Conservation (phyloP, 2,797 vertebrate genomes). For the Petrocephalus sullivani region DNA sequence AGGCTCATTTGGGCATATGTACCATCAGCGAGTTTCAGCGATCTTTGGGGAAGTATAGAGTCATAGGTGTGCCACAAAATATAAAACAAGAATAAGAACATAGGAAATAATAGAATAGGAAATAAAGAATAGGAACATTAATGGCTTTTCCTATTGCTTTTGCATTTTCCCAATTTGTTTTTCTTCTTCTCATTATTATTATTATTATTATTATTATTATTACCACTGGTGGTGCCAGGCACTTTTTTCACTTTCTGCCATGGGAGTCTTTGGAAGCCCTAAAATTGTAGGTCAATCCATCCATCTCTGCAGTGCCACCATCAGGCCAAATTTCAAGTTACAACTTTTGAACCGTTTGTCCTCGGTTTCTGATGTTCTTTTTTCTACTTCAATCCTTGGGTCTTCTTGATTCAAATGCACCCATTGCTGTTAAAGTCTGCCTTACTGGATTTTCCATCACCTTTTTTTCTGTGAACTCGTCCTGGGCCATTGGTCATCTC, state of each 20-base stretch:
- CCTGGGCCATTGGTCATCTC: too few relatives aligned
- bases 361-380: neutral
- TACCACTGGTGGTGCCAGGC: too few relatives aligned
- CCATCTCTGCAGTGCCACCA: neutral
- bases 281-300: neutral
- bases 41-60: neutral
- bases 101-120: neutral
- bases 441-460: too few relatives aligned
- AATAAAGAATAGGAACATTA: neutral
- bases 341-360: neutral
- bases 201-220: too few relatives aligned
- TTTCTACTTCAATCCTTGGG: neutral
- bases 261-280: neutral
- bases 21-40: neutral
- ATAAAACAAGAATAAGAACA: neutral
- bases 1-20: too few relatives aligned
- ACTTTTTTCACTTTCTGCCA: neutral
- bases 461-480: too few relatives aligned
- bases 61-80: neutral
- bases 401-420: too few relatives aligned
- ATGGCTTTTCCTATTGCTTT: neutral
- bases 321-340: neutral
- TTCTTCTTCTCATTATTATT: too few relatives aligned
- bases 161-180: neutral
- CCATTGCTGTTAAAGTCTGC: too few relatives aligned